Evolutionary conservation across 2,888 invertebrate genomes (phyloP).

Genomic region (Drosophila koepferae): DNA sequence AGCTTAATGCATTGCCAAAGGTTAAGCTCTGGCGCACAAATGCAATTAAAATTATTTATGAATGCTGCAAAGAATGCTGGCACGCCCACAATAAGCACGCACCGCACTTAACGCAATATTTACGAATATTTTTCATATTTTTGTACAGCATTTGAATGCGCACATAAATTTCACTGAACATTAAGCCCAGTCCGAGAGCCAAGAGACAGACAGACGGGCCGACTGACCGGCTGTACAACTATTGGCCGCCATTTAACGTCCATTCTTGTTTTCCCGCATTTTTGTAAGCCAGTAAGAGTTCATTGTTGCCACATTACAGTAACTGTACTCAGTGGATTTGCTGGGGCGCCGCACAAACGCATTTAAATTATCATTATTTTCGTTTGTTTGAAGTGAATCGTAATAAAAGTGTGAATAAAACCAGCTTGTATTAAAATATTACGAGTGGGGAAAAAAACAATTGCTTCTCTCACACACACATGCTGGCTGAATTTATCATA

Average conservation of each 20-base stretch:
- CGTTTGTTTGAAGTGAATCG: slow-evolving; percentile 57
- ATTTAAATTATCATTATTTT: slow-evolving; percentile 71
- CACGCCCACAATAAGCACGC: slow-evolving; percentile 30
- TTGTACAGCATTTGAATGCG: slow-evolving; percentile 41
- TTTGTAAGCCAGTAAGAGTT: slow-evolving; percentile 62
- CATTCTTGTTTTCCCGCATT: slow-evolving; percentile 16
- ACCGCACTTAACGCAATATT: slow-evolving; percentile 20
- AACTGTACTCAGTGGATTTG: slow-evolving; percentile 44
- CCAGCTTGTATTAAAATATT: slow-evolving; percentile 56
- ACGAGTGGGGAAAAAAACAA: slow-evolving; percentile 30
- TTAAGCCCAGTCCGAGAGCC: slow-evolving; percentile 32
- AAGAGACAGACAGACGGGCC: slow-evolving; percentile 28
- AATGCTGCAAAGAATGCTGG: slow-evolving; percentile 25
- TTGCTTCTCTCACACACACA: slow-evolving; percentile 34
- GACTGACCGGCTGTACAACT: slow-evolving; percentile 34
- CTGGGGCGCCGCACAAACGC: slow-evolving; percentile 34
- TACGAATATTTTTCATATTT: slow-evolving; percentile 40
- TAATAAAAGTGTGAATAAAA: slow-evolving; percentile 57
- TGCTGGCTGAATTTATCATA: slow-evolving; percentile 43
- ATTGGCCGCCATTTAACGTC: slow-evolving; percentile 45
- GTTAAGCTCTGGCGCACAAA: slow-evolving; percentile 57
- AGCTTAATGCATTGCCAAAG: slow-evolving; percentile 53
- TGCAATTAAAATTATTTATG: slow-evolving; percentile 67
- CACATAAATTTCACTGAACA: slow-evolving; percentile 43
- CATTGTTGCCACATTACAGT: slow-evolving; percentile 67